Conservation (phyloP, 1,140 invertebrate species). For the Prorops nasuta region DNA sequence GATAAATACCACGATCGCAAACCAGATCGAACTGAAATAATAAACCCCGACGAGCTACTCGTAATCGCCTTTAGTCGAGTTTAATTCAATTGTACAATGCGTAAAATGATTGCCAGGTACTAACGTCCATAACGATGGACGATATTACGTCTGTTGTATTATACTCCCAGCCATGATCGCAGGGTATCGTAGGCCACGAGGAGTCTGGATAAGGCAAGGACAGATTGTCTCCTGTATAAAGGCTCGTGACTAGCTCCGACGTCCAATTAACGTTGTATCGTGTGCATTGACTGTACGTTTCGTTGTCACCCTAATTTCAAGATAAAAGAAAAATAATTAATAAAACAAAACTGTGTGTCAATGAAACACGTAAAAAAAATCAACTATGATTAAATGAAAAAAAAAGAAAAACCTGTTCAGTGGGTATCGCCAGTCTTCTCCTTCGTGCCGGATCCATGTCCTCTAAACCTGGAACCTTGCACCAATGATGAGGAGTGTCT, state of each 20-base stretch:
- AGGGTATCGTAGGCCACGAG: slow-evolving; percentile 66
- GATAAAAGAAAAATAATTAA: slow-evolving; percentile 15
- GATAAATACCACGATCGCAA: slow-evolving; percentile 80
- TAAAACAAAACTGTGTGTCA: not conserved
- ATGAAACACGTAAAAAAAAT: not conserved
- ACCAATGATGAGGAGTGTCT: slow-evolving; percentile 79
- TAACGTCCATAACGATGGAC: slow-evolving; percentile 81
- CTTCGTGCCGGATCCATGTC: slow-evolving; percentile 57
- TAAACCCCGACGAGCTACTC: too few relatives aligned
- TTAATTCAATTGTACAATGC: slow-evolving; percentile 1
- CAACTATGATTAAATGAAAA: too few relatives aligned
- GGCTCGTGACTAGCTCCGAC: not conserved
- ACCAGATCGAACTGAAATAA: slow-evolving; percentile 76
- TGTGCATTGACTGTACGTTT: slow-evolving; percentile 62
- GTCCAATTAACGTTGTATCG: slow-evolving; percentile 74
- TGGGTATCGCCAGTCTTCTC: slow-evolving; percentile 66
- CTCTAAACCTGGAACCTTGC: slow-evolving; percentile 67
- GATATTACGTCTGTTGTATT: slow-evolving; percentile 67
- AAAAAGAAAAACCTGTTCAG: slow-evolving; percentile 36
- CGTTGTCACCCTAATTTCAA: slow-evolving; percentile 46
- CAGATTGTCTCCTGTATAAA: slow-evolving; percentile 38
- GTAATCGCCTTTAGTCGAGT: too few relatives aligned
- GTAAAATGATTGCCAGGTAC: slow-evolving; percentile 31
- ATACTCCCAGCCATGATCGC: slow-evolving; percentile 79
- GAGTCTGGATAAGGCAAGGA: slow-evolving; percentile 52